A percentile compares a stretch with the other conserved stretches of the same genome.
These are phyloP conservation scores for Muricea muricata DNA, from an alignment of 92 coral and sea anemone genomes.

Conservation along the genomic window DNA sequence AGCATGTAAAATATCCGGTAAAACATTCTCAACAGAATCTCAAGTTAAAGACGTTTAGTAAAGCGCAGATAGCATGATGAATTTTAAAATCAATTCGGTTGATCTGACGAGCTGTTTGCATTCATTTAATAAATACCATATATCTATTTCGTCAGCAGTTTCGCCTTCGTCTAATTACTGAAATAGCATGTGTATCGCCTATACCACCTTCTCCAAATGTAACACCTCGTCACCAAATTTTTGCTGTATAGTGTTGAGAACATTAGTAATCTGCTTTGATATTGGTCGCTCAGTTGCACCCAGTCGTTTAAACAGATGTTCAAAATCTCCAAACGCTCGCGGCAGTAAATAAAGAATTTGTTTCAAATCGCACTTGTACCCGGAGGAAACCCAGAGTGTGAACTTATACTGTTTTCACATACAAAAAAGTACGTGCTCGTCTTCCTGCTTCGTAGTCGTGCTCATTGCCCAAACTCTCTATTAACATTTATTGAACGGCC, in stretches of 20 bases:
- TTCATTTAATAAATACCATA: slow-evolving; percentile 18
- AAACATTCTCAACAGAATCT: slow-evolving; percentile 10
- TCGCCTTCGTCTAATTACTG: not conserved
- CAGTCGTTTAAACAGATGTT: slow-evolving; percentile 87
- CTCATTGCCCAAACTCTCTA: too few relatives aligned
- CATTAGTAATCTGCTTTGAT: slow-evolving; percentile 81
- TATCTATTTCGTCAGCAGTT: not conserved
- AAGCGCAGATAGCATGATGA: slow-evolving; percentile 6
- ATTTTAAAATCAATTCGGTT: slow-evolving; percentile 14
- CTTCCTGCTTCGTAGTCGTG: too few relatives aligned
- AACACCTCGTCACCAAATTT: slow-evolving; percentile 83
- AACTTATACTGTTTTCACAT: too few relatives aligned
- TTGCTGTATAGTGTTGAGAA: slow-evolving; percentile 79
- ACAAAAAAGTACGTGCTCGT: too few relatives aligned
- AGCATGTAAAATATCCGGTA: slow-evolving; percentile 15
- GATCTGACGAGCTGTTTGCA: slow-evolving; percentile 14
- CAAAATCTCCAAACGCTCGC: slow-evolving; percentile 88
- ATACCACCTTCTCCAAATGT: slow-evolving; percentile 84
- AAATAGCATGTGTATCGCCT: slow-evolving; percentile 86
- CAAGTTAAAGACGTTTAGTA: not conserved
- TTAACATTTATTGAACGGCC: too few relatives aligned
- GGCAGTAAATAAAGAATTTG: slow-evolving; percentile 94
- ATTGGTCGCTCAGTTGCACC: slow-evolving; percentile 92
- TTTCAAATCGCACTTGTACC: not conserved
- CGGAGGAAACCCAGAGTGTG: too few relatives aligned